A percentile compares a stretch with the other conserved stretches of the same genome.
These are phyloP conservation scores for Forficula auricularia DNA, from an alignment of 1,140 invertebrate genomes.

Conservation along the genomic window DNA sequence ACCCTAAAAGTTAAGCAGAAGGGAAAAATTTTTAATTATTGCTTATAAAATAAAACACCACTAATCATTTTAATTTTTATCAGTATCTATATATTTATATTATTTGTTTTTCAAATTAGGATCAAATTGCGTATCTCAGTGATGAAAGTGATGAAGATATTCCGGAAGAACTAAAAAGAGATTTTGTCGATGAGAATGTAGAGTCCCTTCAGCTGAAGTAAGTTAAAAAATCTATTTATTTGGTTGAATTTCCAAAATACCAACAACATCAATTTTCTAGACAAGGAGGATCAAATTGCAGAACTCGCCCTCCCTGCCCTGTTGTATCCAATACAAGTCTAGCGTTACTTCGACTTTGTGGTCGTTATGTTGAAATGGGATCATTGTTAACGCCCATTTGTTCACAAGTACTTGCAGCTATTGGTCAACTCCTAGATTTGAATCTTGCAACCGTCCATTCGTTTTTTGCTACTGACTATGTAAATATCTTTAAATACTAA, in stretches of 20 bases:
- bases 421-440: constrained; percentile 89
- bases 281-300: background rate
- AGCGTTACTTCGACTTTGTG: constrained; percentile 80
- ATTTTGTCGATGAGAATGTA: constrained; percentile 45
- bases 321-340: constrained; percentile 84
- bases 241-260: background rate
- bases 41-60: too few relatives aligned
- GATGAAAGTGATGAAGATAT: constrained; percentile 60
- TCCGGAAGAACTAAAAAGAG: constrained; percentile 46
- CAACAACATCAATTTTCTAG: too few relatives aligned
- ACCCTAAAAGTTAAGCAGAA: too few relatives aligned
- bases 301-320: constrained; percentile 18
- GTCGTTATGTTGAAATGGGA: constrained; percentile 87
- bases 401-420: constrained; percentile 72
- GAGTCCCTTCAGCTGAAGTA: constrained; percentile 10
- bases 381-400: constrained; percentile 77
- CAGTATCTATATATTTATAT: too few relatives aligned
- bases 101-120: too few relatives aligned
- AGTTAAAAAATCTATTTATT: background rate
- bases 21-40: background rate
- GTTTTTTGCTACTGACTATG: constrained; percentile 69
- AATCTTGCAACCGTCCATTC: constrained; percentile 80
- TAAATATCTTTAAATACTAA: constrained; percentile 26
- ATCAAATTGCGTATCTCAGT: constrained; percentile 44
- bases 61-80: too few relatives aligned